Base-by-base conservation (phyloP, 2,113 vertebrate species). In the Pontoporia blainvillei region DNA sequence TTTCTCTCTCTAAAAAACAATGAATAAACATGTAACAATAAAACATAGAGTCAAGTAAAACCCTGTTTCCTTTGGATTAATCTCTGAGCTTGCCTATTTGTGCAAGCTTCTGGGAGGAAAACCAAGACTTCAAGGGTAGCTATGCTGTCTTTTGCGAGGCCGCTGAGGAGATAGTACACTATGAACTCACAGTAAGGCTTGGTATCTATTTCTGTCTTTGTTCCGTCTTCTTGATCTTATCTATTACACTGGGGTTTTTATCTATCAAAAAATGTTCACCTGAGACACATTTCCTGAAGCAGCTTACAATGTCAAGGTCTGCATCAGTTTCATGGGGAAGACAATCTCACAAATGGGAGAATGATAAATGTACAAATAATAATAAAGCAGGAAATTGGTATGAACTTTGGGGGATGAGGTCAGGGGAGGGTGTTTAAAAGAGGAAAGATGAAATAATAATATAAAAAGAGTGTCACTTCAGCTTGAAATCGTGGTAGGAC, bases 31-130 rank as follows among this genome's bases (percentile, higher is more conserved):
- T 59, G 14, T 39, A 93, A 71, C 41, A 91, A 39, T 79, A 92
- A 91, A 90, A 92, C 9, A 73, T 1, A 90, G 44, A 90, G 54
- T 57, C 39, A 78, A 93, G 71, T 84, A 81, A 96, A 95, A 75
- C 14, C 49, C 59, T 85, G 17, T 57, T 97, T 92, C 31, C 41
- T 95, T 82, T 73, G 62, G 57, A 69, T 93, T 84, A 69, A 92
- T 49, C 18, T 89, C 73, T 54, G 12, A 72, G 34, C 44, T 97
- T 81, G 44, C 73, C 62, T 69, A 25, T 15, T 27, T 4, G 21
- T 14, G 13, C 27, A 96, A 17, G 8, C 36, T 85, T 54, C 62
- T 87, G n/a, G 41, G 18, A 86, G 79, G 81, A 89, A 83, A 90
- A 82, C 23, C 36, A 75, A 71, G 49, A 57, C 25, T 39, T 90